These are phyloP conservation scores for Gymnothorax javanicus DNA, from an alignment of 2,797 vertebrate species.

Conservation along the genomic window DNA sequence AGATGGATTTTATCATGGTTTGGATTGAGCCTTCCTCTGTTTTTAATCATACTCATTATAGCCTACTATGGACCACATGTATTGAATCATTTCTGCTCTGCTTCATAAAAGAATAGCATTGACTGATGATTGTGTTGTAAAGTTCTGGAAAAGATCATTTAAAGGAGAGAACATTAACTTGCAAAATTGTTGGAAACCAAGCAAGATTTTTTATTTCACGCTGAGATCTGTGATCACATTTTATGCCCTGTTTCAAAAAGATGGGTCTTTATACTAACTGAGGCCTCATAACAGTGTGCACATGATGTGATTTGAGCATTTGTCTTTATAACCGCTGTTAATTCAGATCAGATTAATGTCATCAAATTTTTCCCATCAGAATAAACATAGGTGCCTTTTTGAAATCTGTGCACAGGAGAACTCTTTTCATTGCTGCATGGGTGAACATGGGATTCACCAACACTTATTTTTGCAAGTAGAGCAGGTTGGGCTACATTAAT, in stretches of 20 bases:
- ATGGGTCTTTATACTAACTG: background rate
- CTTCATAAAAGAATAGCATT: constrained; percentile 26
- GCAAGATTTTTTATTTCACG: background rate
- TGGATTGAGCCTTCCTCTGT: background rate
- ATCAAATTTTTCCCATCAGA: constrained; percentile 7
- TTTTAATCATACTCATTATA: background rate
- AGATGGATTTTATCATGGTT: constrained; percentile 8
- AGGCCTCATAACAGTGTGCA: background rate
- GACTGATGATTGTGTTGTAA: constrained; percentile 18
- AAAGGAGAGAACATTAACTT: constrained; percentile 31
- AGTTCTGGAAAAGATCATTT: constrained; percentile 33
- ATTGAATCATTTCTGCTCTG: constrained; percentile 10
- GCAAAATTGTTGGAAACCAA: constrained; percentile 23
- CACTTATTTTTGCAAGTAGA: background rate
- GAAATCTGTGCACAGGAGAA: background rate
- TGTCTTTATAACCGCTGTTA: constrained; percentile 28
- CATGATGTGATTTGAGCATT: background rate
- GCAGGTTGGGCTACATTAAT: background rate
- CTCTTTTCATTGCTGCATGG: background rate
- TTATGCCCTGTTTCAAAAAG: background rate
- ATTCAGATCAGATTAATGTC: constrained; percentile 30
- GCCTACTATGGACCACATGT: background rate
- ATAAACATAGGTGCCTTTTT: constrained; percentile 19
- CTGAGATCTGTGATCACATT: background rate
- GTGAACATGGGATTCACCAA: background rate